Conservation (phyloP, 2,797 vertebrate species). For the Acanthis flammea region DNA sequence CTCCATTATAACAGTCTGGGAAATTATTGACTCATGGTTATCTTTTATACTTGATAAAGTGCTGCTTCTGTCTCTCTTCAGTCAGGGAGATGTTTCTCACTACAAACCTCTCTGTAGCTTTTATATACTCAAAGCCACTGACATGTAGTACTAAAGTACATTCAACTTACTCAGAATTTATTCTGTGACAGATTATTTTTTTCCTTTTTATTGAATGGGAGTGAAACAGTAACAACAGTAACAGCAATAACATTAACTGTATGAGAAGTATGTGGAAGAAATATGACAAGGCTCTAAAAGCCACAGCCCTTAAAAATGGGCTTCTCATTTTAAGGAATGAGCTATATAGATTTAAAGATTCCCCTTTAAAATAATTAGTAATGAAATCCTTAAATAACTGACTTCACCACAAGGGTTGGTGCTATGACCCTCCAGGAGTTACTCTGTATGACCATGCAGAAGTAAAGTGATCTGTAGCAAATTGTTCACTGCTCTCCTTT, state of each 20-base stretch:
- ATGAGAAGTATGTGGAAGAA: not conserved
- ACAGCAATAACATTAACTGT: not conserved
- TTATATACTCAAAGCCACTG: not conserved
- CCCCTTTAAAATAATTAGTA: not conserved
- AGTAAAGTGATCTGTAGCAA: not conserved
- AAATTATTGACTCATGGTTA: not conserved
- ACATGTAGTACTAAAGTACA: not conserved
- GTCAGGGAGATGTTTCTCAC: not conserved
- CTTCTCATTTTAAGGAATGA: not conserved
- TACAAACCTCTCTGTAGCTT: not conserved
- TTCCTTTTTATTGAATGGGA: not conserved
- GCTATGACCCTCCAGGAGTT: not conserved
- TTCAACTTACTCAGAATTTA: not conserved
- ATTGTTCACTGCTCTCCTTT: not conserved
- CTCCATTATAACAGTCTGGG: not conserved
- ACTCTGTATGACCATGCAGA: not conserved
- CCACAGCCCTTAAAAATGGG: not conserved
- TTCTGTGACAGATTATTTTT: not conserved
- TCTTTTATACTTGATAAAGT: not conserved
- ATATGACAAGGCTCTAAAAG: not conserved
- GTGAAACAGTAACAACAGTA: not conserved
- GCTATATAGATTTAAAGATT: not conserved
- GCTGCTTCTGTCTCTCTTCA: not conserved
- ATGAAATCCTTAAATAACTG: not conserved
- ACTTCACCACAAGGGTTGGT: not conserved